A percentile compares a stretch with the other conserved stretches of the same genome.
Evolutionary conservation across 1,140 invertebrate genomes (phyloP).

Genomic region (Trichogramma pretiosum): DNA sequence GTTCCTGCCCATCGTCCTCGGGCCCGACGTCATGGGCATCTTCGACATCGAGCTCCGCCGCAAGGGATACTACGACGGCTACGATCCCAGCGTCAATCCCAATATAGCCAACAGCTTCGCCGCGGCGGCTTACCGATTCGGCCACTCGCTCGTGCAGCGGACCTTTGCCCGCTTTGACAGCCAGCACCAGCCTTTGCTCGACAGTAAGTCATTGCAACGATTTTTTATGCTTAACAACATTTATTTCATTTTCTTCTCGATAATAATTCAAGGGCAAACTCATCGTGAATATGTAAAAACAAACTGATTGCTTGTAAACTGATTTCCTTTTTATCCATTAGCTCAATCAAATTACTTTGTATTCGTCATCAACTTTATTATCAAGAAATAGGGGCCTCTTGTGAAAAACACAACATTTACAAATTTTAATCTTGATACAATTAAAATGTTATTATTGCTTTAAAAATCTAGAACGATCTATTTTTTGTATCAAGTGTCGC

Average conservation of each 20-base stretch:
- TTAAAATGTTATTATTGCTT: too few species aligned
- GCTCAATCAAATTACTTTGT: too few species aligned
- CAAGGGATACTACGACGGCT: conserved; percentile 59
- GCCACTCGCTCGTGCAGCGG: conserved; percentile 85
- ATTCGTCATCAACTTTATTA: too few species aligned
- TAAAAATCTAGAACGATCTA: too few species aligned
- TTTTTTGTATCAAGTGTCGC: too few species aligned
- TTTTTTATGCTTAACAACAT: neutral
- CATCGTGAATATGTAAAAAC: too few species aligned
- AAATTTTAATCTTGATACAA: too few species aligned
- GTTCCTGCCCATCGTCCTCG: conserved; percentile 75
- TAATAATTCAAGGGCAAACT: too few species aligned
- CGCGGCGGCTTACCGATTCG: conserved; percentile 90
- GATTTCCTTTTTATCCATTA: too few species aligned
- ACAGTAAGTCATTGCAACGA: conserved; percentile 46
- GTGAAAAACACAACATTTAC: too few species aligned
- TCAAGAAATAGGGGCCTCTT: too few species aligned
- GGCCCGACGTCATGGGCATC: conserved; percentile 58
- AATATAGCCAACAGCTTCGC: conserved; percentile 87
- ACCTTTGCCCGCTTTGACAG: conserved; percentile 58
- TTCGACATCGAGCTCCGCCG: conserved; percentile 59
- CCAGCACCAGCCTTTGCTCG: conserved; percentile 54
- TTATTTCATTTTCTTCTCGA: neutral
- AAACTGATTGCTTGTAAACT: too few species aligned
- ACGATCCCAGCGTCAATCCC: conserved; percentile 75